Percentiles rank a stretch among this genome's conserved stretches.
phyloP scores from a whole-genome alignment of 1,140 invertebrate genomes.

The Drosophila setifemur region DNA sequence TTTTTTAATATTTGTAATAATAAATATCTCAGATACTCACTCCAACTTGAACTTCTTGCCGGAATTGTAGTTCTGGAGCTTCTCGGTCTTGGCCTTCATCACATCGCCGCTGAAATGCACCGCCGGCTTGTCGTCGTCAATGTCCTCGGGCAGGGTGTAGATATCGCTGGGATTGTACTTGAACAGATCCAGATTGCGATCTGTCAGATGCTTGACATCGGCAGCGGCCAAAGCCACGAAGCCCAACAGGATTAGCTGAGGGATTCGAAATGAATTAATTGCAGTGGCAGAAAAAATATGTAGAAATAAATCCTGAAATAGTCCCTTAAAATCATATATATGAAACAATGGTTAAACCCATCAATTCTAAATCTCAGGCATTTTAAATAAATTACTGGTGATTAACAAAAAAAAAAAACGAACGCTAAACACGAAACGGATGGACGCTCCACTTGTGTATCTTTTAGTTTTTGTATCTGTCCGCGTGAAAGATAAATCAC shows the following conservation, averaged over 20 bases:
- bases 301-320: background rate
- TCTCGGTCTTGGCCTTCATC: constrained; percentile 78
- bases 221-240: constrained; percentile 60
- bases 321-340: background rate
- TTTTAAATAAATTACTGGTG: no score
- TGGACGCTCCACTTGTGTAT: background rate
- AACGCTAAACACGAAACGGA: background rate
- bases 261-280: background rate
- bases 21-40: constrained; percentile 45
- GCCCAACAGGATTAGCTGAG: constrained; percentile 60
- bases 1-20: background rate
- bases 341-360: background rate
- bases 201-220: constrained; percentile 73
- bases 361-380: no score
- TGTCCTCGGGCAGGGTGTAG: constrained; percentile 78
- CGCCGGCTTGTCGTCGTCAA: constrained; percentile 81
- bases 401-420: background rate
- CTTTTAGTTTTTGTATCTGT: background rate
- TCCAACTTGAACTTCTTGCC: constrained; percentile 79
- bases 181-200: constrained; percentile 77
- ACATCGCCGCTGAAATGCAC: constrained; percentile 72
- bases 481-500: constrained; percentile 1
- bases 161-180: constrained; percentile 78
- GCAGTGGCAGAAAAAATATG: background rate
- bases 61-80: constrained; percentile 67